Percentiles rank a stretch among this genome's conserved stretches.
phyloP scores from a whole-genome alignment of 2,888 invertebrate species.

The Abrostola triplasia region DNA sequence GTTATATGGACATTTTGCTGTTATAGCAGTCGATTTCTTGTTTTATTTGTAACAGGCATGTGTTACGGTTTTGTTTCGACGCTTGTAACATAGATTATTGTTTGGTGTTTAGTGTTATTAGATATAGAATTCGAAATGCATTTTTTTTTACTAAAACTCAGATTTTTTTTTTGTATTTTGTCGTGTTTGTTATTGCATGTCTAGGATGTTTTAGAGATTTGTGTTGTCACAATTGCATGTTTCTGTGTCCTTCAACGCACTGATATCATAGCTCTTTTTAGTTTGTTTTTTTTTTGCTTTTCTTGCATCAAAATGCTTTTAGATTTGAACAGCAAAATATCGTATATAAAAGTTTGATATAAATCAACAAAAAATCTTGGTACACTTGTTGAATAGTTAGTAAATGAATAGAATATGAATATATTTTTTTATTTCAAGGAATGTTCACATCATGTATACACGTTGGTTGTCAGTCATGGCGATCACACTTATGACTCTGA shows the following conservation, averaged over 20 bases:
- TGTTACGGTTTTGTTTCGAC: slow-evolving; percentile 53
- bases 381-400: slow-evolving; percentile 67
- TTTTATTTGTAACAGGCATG: slow-evolving; percentile 64
- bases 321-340: slow-evolving; percentile 79
- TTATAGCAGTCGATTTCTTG: slow-evolving; percentile 66
- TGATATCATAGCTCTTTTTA: slow-evolving; percentile 79
- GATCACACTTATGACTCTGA: slow-evolving; percentile 63
- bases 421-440: slow-evolving; percentile 78
- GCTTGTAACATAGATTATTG: slow-evolving; percentile 53
- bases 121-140: slow-evolving; percentile 45
- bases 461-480: slow-evolving; percentile 65
- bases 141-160: slow-evolving; percentile 31
- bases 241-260: slow-evolving; percentile 85
- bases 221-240: slow-evolving; percentile 74
- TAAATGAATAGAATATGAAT: slow-evolving; percentile 63
- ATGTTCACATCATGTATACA: slow-evolving; percentile 81
- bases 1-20: slow-evolving; percentile 75
- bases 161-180: slow-evolving; percentile 45
- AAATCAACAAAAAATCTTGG: slow-evolving; percentile 73
- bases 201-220: slow-evolving; percentile 46
- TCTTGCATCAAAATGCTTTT: slow-evolving; percentile 73
- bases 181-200: slow-evolving; percentile 60
- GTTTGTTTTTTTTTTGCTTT: slow-evolving; percentile 73
- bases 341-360: slow-evolving; percentile 64
- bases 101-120: slow-evolving; percentile 50